phyloP scores from a whole-genome alignment of 2,888 invertebrate genomes.

The Microplitis deprimator region DNA sequence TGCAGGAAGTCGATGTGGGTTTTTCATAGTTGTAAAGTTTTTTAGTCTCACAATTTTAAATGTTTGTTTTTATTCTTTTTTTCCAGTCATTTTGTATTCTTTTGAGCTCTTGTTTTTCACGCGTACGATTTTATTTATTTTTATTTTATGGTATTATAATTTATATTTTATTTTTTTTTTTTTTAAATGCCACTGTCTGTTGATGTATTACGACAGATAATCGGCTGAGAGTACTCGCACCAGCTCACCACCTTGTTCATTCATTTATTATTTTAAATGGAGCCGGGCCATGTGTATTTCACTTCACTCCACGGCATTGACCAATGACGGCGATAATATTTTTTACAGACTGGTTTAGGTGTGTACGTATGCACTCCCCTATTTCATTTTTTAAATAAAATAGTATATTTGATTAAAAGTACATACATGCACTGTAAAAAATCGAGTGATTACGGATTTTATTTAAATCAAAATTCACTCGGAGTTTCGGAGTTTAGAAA shows the following conservation, averaged over 20 bases:
- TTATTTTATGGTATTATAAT: neutral
- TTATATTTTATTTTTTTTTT: slow-evolving; percentile 16
- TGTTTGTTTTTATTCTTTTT: slow-evolving; percentile 7
- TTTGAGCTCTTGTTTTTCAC: slow-evolving; percentile 17
- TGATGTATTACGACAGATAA: slow-evolving; percentile 52
- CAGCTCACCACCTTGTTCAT: slow-evolving; percentile 10
- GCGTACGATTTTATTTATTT: slow-evolving; percentile 13
- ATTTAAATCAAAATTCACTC: no score
- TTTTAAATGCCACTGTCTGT: slow-evolving; percentile 23
- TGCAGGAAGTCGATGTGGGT: neutral
- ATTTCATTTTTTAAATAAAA: no score
- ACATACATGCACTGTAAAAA: no score
- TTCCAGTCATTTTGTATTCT: slow-evolving; percentile 3
- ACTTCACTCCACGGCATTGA: slow-evolving; percentile 14
- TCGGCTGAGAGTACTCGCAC: slow-evolving; percentile 33
- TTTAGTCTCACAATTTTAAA: neutral
- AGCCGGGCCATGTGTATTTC: neutral
- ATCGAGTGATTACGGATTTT: no score
- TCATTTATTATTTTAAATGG: slow-evolving; percentile 9
- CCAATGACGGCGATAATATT: neutral
- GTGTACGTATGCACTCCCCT: neutral
- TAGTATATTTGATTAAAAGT: no score
- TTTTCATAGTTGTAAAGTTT: neutral
- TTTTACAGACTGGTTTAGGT: neutral
- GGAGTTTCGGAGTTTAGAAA: no score